A percentile compares a stretch with the other conserved stretches of the same genome.
These are phyloP conservation scores for Thalassoma bifasciatum DNA, from an alignment of 2,113 vertebrate genomes.

Conservation along the genomic window DNA sequence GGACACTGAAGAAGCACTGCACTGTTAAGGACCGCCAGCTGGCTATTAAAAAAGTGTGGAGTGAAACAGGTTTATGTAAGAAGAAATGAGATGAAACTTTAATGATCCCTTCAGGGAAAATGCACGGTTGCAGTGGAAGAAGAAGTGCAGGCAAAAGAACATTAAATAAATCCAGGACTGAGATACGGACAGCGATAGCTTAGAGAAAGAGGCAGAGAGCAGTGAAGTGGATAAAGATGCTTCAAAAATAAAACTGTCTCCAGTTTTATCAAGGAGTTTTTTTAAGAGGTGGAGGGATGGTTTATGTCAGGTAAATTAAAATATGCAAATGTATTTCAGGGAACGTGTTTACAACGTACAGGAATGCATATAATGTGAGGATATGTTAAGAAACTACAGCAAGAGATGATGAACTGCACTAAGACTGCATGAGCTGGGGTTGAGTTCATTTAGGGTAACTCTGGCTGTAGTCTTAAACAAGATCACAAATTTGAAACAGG, in stretches of 20 bases:
- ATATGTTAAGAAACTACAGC: background rate
- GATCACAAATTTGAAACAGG: too few species aligned
- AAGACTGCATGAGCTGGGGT: too few species aligned
- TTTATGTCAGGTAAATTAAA: slow-evolving; percentile 3
- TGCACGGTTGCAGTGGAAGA: slow-evolving; percentile 37
- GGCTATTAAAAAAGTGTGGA: slow-evolving; percentile 4
- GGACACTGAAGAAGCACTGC: background rate
- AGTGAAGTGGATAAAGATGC: slow-evolving; percentile 22
- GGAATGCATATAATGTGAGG: slow-evolving; percentile 3
- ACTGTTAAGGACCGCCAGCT: slow-evolving; percentile 23
- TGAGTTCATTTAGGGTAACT: too few species aligned
- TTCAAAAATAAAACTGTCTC: slow-evolving; percentile 1
- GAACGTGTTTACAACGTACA: background rate
- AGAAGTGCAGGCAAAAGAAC: slow-evolving; percentile 38
- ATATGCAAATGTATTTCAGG: slow-evolving; percentile 10
- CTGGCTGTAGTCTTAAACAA: too few species aligned
- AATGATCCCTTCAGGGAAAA: slow-evolving; percentile 51
- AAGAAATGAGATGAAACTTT: slow-evolving; percentile 59
- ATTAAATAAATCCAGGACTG: slow-evolving; percentile 45
- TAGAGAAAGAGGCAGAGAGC: slow-evolving; percentile 1
- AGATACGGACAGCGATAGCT: slow-evolving; percentile 9
- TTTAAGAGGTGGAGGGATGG: background rate
- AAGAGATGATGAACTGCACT: background rate
- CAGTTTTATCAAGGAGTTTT: background rate
- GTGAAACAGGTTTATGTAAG: slow-evolving; percentile 52